These are phyloP conservation scores for Natator depressus DNA, from an alignment of 2,113 vertebrate species.

Conservation along the genomic window DNA sequence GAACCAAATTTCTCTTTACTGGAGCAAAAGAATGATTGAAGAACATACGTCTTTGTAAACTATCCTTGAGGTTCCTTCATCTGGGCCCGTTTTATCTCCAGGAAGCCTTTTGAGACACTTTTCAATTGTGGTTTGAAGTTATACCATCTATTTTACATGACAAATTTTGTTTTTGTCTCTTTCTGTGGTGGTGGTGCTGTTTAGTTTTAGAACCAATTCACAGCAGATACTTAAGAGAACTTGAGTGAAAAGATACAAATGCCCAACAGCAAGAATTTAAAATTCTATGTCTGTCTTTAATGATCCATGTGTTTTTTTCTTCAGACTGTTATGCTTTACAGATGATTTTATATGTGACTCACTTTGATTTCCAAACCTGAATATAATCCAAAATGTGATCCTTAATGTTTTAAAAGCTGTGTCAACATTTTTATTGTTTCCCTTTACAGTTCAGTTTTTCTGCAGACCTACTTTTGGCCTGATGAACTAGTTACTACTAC, in stretches of 20 bases:
- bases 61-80: slow-evolving; percentile 27
- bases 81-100: slow-evolving; percentile 36
- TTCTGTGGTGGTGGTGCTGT: not conserved
- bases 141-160: slow-evolving; percentile 36
- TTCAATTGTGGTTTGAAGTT: slow-evolving; percentile 42
- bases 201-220: slow-evolving; percentile 23
- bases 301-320: not conserved
- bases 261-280: slow-evolving; percentile 6
- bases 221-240: slow-evolving; percentile 4
- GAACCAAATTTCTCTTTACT: slow-evolving; percentile 22
- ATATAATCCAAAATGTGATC: not conserved
- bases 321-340: not conserved
- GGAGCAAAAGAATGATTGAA: slow-evolving; percentile 41
- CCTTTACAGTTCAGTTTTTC: not conserved
- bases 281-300: not conserved
- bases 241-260: not conserved
- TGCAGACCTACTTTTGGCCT: not conserved
- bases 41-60: slow-evolving; percentile 51
- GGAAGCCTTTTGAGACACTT: slow-evolving; percentile 33
- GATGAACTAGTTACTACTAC: not conserved
- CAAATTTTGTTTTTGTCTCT: not conserved
- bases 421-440: not conserved
- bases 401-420: slow-evolving; percentile 19
- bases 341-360: not conserved
- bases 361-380: slow-evolving; percentile 7